phyloP scores from a whole-genome alignment of 2,113 vertebrate species.

The Origma solitaria region DNA sequence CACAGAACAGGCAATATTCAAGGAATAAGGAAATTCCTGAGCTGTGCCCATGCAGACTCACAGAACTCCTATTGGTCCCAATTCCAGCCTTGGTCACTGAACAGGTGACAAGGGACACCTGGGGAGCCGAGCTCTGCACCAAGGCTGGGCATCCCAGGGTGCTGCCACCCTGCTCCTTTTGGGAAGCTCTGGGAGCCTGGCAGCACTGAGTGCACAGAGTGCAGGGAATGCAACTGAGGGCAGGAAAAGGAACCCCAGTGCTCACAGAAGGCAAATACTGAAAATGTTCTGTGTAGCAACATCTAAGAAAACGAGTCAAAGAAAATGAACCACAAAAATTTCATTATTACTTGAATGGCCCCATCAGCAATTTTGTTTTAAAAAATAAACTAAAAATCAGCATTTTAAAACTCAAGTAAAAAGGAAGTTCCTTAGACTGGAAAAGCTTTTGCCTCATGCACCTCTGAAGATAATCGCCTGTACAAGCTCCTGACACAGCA shows the following conservation, averaged over 20 bases:
- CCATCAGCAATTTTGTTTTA: background rate
- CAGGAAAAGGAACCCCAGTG: background rate
- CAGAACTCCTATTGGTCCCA: background rate
- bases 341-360: background rate
- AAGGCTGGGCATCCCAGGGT: background rate
- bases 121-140: background rate
- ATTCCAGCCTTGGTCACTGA: background rate
- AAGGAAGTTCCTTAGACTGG: background rate
- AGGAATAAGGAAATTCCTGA: background rate
- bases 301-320: background rate
- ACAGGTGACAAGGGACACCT: fast-evolving
- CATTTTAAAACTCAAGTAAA: background rate
- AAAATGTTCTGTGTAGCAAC: background rate
- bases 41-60: background rate
- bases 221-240: background rate
- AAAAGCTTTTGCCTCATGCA: background rate
- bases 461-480: background rate
- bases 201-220: fast-evolving
- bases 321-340: background rate
- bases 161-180: background rate
- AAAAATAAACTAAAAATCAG: background rate
- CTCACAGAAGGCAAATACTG: background rate
- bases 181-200: background rate
- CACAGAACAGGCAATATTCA: background rate
- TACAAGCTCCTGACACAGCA: constrained; percentile 20